These are phyloP conservation scores for Microplitis manilae DNA, from an alignment of 2,888 invertebrate species.

Conservation along the genomic window DNA sequence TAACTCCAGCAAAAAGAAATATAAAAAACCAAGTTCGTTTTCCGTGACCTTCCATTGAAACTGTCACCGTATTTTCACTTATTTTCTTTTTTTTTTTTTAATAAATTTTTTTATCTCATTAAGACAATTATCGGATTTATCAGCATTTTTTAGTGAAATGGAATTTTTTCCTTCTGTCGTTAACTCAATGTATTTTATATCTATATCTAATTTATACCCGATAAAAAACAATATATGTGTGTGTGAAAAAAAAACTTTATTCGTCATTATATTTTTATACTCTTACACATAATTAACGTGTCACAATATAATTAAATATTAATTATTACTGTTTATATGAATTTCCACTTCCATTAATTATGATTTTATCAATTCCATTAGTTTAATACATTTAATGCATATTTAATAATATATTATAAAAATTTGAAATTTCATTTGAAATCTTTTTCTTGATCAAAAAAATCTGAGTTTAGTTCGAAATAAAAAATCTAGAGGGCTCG, in stretches of 20 bases:
- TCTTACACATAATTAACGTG: neutral
- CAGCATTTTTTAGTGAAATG: neutral
- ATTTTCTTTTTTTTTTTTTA: slow-evolving; percentile 4
- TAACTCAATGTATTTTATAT: neutral
- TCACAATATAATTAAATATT: neutral
- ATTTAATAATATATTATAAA: neutral
- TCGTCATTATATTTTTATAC: neutral
- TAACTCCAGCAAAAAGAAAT: slow-evolving; percentile 3
- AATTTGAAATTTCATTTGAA: no score
- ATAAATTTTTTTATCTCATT: slow-evolving; percentile 1
- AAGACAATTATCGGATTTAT: neutral
- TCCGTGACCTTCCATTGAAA: neutral
- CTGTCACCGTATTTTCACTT: slow-evolving; percentile 6
- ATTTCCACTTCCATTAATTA: neutral
- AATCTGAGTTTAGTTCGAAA: no score
- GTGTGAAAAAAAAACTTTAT: no score
- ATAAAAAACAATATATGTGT: no score
- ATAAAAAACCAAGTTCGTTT: slow-evolving; percentile 13
- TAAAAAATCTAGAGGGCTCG: no score
- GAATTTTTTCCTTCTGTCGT: neutral
- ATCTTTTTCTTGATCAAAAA: no score
- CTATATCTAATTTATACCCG: no score
- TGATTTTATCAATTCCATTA: neutral
- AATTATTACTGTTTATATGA: neutral
- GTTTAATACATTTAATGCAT: neutral